Base-by-base conservation (phyloP, 2,797 vertebrate genomes). In the Heliangelus exortis region DNA sequence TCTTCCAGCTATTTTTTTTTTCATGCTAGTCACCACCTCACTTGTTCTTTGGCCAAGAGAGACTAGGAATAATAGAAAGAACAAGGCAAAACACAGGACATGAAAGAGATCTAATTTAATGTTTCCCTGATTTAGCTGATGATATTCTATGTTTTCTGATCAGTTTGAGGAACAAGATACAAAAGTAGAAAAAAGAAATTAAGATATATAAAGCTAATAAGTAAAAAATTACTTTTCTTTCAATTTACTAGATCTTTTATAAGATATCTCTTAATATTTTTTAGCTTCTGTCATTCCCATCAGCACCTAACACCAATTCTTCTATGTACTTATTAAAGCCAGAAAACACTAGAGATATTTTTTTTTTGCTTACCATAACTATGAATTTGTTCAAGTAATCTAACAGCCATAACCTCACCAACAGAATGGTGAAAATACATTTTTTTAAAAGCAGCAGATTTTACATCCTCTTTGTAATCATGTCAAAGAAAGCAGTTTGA, bases 391-490 rank as follows among this genome's bases (percentile, higher is more conserved):
- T 61, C 25, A 28, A 80, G 15, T 33, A 54, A 72, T 62, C n/a
- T 58, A 67, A 78, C 77, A 43, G 3, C 8, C 0, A 1, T 50
- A 54, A 67, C 9, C 4, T 45, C 5, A 36, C 3, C 28, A 57
- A 15, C 1, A 39, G 6, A 50, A 43, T 43, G 16, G 7, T 33
- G 72, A 71, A 88, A 86, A 25, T 11, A 43, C 5, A 41, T 59
- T 74, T 72, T 78, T 47, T 48, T 68, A 43, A 57, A 73, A 83
- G 6, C 36, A 73, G 25, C 11, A 31, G 8, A 15, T 62, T 81
- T 83, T 26, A 63, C 48, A 54, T 71, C 17, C 13, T 75, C 19
- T 85, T 84, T 68, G 4, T 31, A 7, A 51, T 41, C 26, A 43
- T 3, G 39, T 68, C 12, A 61, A 75, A 66, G 22, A 53, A 69